Evolutionary conservation across 2,113 vertebrate genomes (phyloP), one percentile per base, ranked within the genome.

Genomic region (Corapipo altera): DNA sequence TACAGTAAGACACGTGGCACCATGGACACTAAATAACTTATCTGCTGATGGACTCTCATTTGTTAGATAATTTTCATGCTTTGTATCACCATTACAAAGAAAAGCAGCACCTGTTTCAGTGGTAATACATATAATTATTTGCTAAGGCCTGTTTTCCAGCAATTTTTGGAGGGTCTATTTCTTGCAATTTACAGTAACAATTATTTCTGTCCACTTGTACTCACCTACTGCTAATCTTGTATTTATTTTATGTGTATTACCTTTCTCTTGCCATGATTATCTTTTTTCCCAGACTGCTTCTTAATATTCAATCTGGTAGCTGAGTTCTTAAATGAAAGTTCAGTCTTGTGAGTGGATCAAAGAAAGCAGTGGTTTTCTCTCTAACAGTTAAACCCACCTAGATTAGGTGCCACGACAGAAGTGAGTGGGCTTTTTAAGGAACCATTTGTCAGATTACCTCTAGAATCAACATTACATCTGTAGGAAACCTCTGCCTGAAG

Each of bases 381-480:
- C 33, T n/a, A 77, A 48, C 67, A 80, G 64, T 49, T 88, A 59
- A 74, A 76, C 57, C 43, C 7, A 84, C 43, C 51, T 52, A 86
- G 48, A 80, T 72, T 72, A 78, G 57, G 49, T 69, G 30, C 52
- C 28, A 39, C 13, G 61, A 74, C 69, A 93, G 15, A 43, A 93
- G 43, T 1, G 13, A 91, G 55, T 3, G 18, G 33, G 27, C 1
- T 43, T 88, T 85, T 89, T 80, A 52, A 78, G 61, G 22, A 95
- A 81, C 15, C 64, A 55, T 76, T 91, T 88, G 55, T 88, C 85
- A 93, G 49, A 41, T 91, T 85, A 83, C 55, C 71, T 91, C 78
- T 52, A 66, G 65, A 95, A 93, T 87, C 85, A 92, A 62, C 76
- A 78, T 46, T 78, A 92, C 73, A 91, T 89, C 80, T 93, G 86